Base-by-base conservation (phyloP, 2,888 invertebrate species). In the Lottia gigantea region DNA sequence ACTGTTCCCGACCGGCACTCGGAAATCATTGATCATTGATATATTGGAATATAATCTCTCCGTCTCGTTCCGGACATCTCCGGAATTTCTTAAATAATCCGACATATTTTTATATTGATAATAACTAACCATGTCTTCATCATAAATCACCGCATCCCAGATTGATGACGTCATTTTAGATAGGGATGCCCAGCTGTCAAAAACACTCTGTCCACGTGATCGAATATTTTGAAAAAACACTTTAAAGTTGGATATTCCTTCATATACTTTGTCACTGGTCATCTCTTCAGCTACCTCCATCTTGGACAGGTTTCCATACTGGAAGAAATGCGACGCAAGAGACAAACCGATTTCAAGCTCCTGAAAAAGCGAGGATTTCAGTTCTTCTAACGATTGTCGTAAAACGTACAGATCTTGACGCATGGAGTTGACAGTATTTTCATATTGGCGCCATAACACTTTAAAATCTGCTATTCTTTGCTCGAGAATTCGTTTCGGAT, bases 201-300 rank as follows among this genome's bases (percentile, higher is more conserved):
- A 78, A 2, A 84, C 69, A 26, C 73, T 74, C 16, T 80, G 80
- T 8, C 82, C 82, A 45, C 83, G 76, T n/a, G 79, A 75, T 49
- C 82, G 67, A 6, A 84, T 62, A 45, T 83, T 82, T 62, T 73
- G 75, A 62, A 83, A 83, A 69, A 82, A 81, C 46, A 74, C 70
- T 45, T 76, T 71, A 16, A 81, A 61, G 16, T 70, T 67, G 11
- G 71, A 74, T 25, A 79, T 74, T 14, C 75, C 75, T 31, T 73
- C 67, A 55, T 74, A 71, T 12, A 80, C 75, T 15, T 74, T 61
- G 3, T 75, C 73, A 15, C 79, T 78, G 12, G 78, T 70, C 55
- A 81, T 71, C 0, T 62, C 69, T n/a, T 74, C 66, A 0, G 82
- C 80, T 2, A 83, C 70, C 2, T 70, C 49, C 64, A 71, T 65